Conservation (phyloP, 2,888 invertebrate genomes). For the Fragum fragum region DNA sequence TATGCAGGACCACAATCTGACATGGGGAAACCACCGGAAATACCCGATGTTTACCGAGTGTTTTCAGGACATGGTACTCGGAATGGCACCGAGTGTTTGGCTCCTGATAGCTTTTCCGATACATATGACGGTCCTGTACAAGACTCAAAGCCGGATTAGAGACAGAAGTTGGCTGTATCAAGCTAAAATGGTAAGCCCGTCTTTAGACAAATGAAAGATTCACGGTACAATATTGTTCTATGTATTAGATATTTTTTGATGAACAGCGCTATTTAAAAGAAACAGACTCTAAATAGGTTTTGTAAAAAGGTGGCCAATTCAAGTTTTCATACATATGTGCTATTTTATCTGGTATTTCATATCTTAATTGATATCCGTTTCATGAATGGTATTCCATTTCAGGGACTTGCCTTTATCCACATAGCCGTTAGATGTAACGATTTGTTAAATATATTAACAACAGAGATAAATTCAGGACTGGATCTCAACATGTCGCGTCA, state of each 20-base stretch:
- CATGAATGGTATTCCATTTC: neutral
- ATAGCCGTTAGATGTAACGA: neutral
- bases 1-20: constrained; percentile 68
- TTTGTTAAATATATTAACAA: neutral
- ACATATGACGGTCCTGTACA: constrained; percentile 72
- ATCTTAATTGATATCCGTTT: too few relatives aligned
- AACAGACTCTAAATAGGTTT: too few relatives aligned
- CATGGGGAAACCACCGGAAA: constrained; percentile 68
- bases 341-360: too few relatives aligned
- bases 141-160: neutral
- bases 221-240: too few relatives aligned
- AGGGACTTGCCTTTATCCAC: neutral
- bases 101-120: constrained; percentile 92
- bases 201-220: too few relatives aligned
- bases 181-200: constrained; percentile 54
- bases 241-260: too few relatives aligned
- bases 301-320: too few relatives aligned
- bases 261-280: too few relatives aligned
- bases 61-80: constrained; percentile 95
- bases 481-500: neutral
- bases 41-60: constrained; percentile 94
- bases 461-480: neutral
- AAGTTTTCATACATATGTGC: too few relatives aligned
- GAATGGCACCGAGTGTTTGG: constrained; percentile 95
- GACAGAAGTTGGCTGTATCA: constrained; percentile 40